These are phyloP conservation scores for Amphiprion clarkii DNA, from an alignment of 2,797 vertebrate genomes.

Conservation along the genomic window DNA sequence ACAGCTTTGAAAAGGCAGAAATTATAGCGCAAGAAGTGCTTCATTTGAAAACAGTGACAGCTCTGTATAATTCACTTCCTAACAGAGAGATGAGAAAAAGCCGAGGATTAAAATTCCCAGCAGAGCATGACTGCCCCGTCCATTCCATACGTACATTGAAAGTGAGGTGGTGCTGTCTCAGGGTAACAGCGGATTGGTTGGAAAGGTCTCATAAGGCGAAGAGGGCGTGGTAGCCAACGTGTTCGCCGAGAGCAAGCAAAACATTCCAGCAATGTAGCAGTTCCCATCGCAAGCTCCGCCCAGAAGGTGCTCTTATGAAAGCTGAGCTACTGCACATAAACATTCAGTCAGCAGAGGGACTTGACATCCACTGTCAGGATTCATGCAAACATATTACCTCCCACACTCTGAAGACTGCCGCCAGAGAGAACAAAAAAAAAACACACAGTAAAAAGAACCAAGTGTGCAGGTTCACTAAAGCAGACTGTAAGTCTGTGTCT, in stretches of 20 bases:
- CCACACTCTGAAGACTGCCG: conserved; percentile 20
- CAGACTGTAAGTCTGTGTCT: conserved; percentile 52
- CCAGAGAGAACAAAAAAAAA: conserved; percentile 28
- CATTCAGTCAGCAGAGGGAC: conserved; percentile 51
- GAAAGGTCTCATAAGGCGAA: conserved; percentile 76
- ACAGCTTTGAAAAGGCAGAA: not conserved
- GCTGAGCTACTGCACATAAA: conserved; percentile 46
- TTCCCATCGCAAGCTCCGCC: conserved; percentile 79
- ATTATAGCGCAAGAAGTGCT: not conserved
- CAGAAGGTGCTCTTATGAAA: conserved; percentile 47
- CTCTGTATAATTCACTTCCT: not conserved
- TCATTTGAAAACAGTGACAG: not conserved
- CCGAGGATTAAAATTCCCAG: not conserved
- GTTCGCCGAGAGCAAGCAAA: conserved; percentile 78
- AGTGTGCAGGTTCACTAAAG: conserved; percentile 53
- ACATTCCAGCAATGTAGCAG: conserved; percentile 84
- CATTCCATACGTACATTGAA: conserved; percentile 83
- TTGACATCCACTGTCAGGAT: conserved; percentile 48
- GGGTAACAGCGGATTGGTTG: conserved; percentile 87
- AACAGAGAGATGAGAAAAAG: conserved; percentile 3
- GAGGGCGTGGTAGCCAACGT: conserved; percentile 66
- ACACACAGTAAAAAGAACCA: not conserved
- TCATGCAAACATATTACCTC: conserved; percentile 55
- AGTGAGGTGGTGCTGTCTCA: conserved; percentile 78
- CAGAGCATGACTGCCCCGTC: not conserved